Conservation (phyloP, 2,888 invertebrate genomes). For the Drosophila meridionalis region DNA sequence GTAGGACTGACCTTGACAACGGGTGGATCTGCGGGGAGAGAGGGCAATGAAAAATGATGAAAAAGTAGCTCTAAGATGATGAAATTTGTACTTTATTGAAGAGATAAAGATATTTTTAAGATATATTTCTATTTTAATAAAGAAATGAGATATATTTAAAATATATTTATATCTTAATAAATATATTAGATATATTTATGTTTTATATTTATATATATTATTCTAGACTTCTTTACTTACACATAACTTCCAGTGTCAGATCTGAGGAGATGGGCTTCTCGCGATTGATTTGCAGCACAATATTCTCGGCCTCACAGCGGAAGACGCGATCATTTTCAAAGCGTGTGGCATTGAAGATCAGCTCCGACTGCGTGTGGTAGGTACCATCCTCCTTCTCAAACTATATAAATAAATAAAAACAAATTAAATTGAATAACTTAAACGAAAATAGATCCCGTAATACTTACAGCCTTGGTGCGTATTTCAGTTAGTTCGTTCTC, state of each 20-base stretch:
- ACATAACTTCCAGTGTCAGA: conserved; percentile 92
- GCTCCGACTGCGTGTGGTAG: conserved; percentile 91
- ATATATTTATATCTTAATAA: too few relatives aligned
- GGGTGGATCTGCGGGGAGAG: conserved; percentile 90
- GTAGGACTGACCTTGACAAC: conserved; percentile 91
- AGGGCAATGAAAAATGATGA: neutral
- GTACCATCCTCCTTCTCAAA: conserved; percentile 88
- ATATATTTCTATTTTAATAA: too few relatives aligned
- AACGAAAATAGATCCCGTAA: neutral
- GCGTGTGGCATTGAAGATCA: conserved; percentile 92
- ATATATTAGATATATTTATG: too few relatives aligned
- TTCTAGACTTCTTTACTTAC: conserved; percentile 87
- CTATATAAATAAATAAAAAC: conserved; percentile 86
- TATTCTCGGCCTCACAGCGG: conserved; percentile 93
- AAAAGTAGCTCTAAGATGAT: neutral
- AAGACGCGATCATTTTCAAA: conserved; percentile 92
- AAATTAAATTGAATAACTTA: neutral
- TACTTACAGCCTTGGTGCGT: conserved; percentile 86
- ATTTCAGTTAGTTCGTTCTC: conserved; percentile 82
- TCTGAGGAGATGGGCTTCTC: conserved; percentile 91
- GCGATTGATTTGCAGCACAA: conserved; percentile 90
- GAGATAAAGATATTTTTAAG: too few relatives aligned
- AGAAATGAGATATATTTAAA: too few relatives aligned
- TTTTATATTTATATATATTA: too few relatives aligned
- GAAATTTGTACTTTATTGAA: neutral